Percentiles rank a stretch among this genome's conserved stretches.
Evolutionary conservation across 2,888 invertebrate genomes (phyloP).

Genomic region (Metacarcinus magister): DNA sequence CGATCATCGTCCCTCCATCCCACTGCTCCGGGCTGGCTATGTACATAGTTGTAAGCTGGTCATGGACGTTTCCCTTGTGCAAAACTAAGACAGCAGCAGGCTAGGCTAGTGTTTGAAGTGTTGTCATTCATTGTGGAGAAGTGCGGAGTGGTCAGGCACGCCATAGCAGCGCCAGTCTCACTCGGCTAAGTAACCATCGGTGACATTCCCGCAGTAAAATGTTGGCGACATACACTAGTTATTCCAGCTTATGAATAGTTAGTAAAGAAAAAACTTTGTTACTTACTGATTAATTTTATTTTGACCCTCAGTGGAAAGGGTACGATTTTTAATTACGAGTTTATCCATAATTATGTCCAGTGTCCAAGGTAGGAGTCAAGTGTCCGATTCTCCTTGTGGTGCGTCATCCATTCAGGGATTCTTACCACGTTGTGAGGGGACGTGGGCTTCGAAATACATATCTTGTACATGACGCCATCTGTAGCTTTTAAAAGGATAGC

Average conservation of each 20-base stretch:
- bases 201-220: background rate
- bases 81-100: slow-evolving; percentile 7
- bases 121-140: background rate
- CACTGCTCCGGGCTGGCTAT: slow-evolving; percentile 21
- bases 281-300: background rate
- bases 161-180: background rate
- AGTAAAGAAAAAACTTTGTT: background rate
- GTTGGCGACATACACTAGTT: background rate
- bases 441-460: slow-evolving; percentile 8
- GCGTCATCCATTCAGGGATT: background rate
- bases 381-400: background rate
- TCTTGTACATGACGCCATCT: background rate
- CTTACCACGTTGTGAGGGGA: background rate
- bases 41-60: background rate
- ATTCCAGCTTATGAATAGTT: background rate
- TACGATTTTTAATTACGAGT: background rate
- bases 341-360: background rate
- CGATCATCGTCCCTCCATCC: slow-evolving; percentile 5
- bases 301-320: background rate
- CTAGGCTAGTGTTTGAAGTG: background rate
- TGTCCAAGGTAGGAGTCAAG: background rate
- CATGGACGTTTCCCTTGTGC: slow-evolving; percentile 27
- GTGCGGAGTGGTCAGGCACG: background rate
- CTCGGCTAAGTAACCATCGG: background rate
- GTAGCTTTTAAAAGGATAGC: background rate